Conservation (phyloP, 1,140 invertebrate species). For the Solenopsis fugax region DNA sequence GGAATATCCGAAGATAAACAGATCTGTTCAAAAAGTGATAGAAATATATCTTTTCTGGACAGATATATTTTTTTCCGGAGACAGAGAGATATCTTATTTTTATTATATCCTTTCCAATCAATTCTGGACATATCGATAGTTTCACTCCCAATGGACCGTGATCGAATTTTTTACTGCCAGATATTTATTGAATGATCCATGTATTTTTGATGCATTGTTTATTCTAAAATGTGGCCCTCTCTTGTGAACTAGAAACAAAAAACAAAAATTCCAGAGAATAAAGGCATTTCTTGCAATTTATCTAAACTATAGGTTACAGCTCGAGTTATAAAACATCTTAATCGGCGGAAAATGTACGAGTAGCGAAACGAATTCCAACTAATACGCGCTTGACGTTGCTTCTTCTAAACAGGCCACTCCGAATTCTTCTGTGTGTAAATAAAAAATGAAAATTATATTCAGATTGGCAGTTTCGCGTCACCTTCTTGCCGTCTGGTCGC, state of each 20-base stretch:
- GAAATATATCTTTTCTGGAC: no score
- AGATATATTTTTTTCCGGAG: no score
- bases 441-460: conserved; percentile 67
- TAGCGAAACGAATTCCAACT: conserved; percentile 20
- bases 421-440: conserved; percentile 48
- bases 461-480: conserved; percentile 77
- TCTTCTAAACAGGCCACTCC: conserved; percentile 41
- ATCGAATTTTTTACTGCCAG: no score
- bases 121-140: no score
- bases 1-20: no score
- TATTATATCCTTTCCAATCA: no score
- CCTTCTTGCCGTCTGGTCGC: conserved; percentile 75
- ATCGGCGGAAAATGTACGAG: conserved; percentile 4
- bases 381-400: neutral
- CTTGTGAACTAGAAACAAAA: neutral
- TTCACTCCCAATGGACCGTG: no score
- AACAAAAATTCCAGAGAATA: neutral
- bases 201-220: neutral
- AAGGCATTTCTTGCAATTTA: neutral
- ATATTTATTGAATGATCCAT: no score
- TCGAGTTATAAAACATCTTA: conserved; percentile 42
- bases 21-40: no score
- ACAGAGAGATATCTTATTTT: no score
- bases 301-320: neutral
- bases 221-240: neutral